Evolutionary conservation across 2,888 invertebrate genomes (phyloP), one percentile per base, ranked within the genome.

Genomic region (Pammene aurita): DNA sequence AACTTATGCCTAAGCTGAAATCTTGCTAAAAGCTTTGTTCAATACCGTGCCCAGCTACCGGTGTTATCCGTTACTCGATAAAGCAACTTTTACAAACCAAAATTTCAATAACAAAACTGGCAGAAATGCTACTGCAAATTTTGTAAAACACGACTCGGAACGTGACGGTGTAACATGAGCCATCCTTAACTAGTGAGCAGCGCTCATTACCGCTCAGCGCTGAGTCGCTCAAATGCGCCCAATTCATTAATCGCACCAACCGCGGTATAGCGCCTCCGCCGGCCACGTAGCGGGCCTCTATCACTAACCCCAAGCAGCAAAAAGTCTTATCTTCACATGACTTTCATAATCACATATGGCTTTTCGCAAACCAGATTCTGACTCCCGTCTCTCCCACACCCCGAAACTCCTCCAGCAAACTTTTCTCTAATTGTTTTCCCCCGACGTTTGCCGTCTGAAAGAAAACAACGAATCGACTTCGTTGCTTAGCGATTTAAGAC

Each of bases 101-200:
- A 38, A 38, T 38, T 9, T 9, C 38, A 5, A 5, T 5, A 9
- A 38, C 13, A 9, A 97, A 26, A 34, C 6, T n/a, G 7, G 11
- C n/a, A 26, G 7, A 44, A 26, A n/a, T 9, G 1, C 0, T 0
- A 57, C 2, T 18, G 16, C 18, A 18, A 7, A 57, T 16, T 11
- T 11, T 16, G n/a, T 35, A 4, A n/a, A 11, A 34, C 34, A n/a
- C 34, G 9, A 54, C 91, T 95, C 96, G 72, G 97, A 97, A 72
- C 95, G 26, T 13, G 13, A 14, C 34, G 26, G 58, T 34, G 44
- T 44, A 44, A 44, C 41, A 18, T 44, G 44, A 38, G 11, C n/a
- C 62, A 50, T 38, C 48, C 58, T 57, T 69, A 44, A 58, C 64
- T 55, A 34, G 13, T 64, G 55, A 55, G 64, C 46, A 48, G 44